Percentiles rank a stretch among this genome's conserved stretches.
Conservation (phyloP, 2,797 vertebrate species). For the Onychomys arenicola region DNA sequence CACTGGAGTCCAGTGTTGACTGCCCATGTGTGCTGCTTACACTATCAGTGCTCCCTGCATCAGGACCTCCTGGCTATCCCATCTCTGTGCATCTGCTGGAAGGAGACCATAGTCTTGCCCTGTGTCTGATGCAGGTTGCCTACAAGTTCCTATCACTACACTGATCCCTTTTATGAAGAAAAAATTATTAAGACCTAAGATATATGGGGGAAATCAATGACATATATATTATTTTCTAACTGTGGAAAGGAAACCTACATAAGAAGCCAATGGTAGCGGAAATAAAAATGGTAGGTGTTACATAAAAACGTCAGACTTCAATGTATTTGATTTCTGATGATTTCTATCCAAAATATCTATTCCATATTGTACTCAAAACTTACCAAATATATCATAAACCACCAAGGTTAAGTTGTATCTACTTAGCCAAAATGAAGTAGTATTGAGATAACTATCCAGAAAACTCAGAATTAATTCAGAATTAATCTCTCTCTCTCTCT, state of each 20-base stretch:
- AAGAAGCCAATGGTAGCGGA: constrained; percentile 77
- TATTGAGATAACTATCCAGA: constrained; percentile 62
- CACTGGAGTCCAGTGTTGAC: background rate
- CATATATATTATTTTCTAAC: constrained; percentile 62
- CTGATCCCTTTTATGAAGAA: background rate
- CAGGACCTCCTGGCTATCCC: background rate
- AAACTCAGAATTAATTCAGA: background rate
- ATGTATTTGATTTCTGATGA: constrained; percentile 81
- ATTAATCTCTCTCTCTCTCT: too few species aligned
- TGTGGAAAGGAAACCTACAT: constrained; percentile 74
- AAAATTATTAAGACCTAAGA: constrained; percentile 53
- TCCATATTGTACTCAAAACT: constrained; percentile 80
- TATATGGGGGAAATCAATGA: constrained; percentile 11
- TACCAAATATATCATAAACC: constrained; percentile 78
- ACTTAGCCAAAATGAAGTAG: constrained; percentile 56
- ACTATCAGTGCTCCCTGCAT: background rate
- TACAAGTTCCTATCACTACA: background rate
- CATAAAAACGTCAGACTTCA: constrained; percentile 83
- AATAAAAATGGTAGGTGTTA: constrained; percentile 83
- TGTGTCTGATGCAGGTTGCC: background rate
- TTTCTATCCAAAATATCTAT: constrained; percentile 81
- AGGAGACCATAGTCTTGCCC: background rate
- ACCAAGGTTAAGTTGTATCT: constrained; percentile 71
- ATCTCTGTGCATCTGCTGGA: background rate
- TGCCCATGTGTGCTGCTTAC: background rate